Conservation (phyloP, 2,797 vertebrate genomes). For the Malacoctenus gilli region DNA sequence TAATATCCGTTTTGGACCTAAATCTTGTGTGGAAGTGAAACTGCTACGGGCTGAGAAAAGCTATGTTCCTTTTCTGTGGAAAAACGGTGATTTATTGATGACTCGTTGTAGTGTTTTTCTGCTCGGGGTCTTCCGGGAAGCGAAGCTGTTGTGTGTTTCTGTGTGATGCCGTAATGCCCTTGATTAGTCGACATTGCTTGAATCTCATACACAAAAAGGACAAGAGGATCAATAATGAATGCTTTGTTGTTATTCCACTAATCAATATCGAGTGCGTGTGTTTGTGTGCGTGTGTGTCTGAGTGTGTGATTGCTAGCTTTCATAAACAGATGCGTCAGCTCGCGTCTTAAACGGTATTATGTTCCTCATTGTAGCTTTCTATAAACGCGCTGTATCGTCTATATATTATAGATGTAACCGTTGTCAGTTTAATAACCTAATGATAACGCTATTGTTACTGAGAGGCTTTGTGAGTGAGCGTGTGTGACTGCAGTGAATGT, state of each 20-base stretch:
- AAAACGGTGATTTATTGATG: slow-evolving; percentile 63
- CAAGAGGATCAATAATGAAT: slow-evolving; percentile 75
- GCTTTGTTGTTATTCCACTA: slow-evolving; percentile 77
- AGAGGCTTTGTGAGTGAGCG: slow-evolving; percentile 17
- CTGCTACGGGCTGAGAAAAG: slow-evolving; percentile 34
- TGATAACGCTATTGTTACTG: slow-evolving; percentile 58
- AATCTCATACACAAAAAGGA: slow-evolving; percentile 74
- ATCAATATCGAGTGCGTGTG: slow-evolving; percentile 70
- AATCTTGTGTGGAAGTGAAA: slow-evolving; percentile 45
- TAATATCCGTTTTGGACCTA: slow-evolving; percentile 32
- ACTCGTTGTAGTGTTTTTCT: slow-evolving; percentile 38
- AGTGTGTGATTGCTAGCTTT: slow-evolving; percentile 50
- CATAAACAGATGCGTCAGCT: slow-evolving; percentile 60
- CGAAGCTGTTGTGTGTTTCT: slow-evolving; percentile 41
- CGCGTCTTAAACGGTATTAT: slow-evolving; percentile 60
- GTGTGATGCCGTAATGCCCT: slow-evolving; percentile 66
- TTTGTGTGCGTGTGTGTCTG: slow-evolving; percentile 26
- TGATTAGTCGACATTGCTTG: slow-evolving; percentile 73
- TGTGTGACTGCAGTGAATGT: slow-evolving; percentile 41
- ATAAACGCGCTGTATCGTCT: slow-evolving; percentile 47
- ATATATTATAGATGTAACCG: slow-evolving; percentile 67
- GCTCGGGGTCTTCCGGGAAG: slow-evolving; percentile 54
- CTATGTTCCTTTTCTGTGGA: slow-evolving; percentile 24
- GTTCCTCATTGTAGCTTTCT: slow-evolving; percentile 53
- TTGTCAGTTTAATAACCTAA: slow-evolving; percentile 64